Base-by-base conservation (phyloP, 1,140 invertebrate genomes). In the Euwallacea similis region DNA sequence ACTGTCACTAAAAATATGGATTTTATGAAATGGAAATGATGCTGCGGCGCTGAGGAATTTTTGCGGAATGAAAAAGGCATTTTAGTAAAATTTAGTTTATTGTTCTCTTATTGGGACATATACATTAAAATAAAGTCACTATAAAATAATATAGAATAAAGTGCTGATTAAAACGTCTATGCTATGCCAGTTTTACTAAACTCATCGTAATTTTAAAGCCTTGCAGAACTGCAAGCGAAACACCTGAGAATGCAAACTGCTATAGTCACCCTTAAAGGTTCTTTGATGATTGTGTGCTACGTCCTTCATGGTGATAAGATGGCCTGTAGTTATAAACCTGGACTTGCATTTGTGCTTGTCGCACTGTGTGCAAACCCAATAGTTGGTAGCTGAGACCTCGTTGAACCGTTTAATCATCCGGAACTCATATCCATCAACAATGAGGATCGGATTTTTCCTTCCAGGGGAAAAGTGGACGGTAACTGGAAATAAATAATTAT, bases 371-470 rank as follows among this genome's bases (percentile, higher is more conserved):
- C 69, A 72, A 16, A 13, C 16, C 73, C 73, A 71, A 0, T 33
- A 8, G 21, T 46, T 63, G 13, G 42, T 68, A 8, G 58, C 15
- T n/a, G n/a, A 10, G 16, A 16, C 55, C 46, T 43, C 55, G 43
- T 50, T 71, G 43, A 41, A 71, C 7, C 46, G 21, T 11, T 42
- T 42, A 21, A 59, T 9, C 44, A 66, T 15, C 9, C 44, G 21
- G 44, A 61, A 74, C 43, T 68, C 71, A 60, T 69, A 73, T 16
- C 71, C 71, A 13, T 63, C 58, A 41, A 72, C 43, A 11, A 73
- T 55, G 62, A 73, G 56, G 33, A 15, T 71, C 0, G 72, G 72
- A 41, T 73, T 16, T 50, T 72, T 72, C 47, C 44, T 16, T 33
- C 71, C 71, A 0, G 56, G 55, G 1, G 13, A 9, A 63, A 72